Conservation (phyloP, 2,888 invertebrate genomes). For the Cosmopolites sordidus region DNA sequence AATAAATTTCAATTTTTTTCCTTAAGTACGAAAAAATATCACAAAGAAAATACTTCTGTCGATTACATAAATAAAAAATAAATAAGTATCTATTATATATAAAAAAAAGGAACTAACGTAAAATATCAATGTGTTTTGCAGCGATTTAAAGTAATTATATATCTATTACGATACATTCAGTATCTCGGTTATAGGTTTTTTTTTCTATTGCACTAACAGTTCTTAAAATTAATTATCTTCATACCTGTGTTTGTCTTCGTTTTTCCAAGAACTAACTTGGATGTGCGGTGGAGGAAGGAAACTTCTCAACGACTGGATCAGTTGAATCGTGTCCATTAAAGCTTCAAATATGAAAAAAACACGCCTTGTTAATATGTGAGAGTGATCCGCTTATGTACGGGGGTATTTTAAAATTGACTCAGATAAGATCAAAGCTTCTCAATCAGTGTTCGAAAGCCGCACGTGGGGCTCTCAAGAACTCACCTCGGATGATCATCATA, state of each 20-base stretch:
- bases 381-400: too few species aligned
- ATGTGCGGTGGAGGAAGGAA: conserved; percentile 84
- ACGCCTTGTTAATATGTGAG: too few species aligned
- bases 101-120: conserved; percentile 13
- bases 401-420: conserved; percentile 22
- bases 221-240: conserved; percentile 38
- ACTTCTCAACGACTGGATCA: conserved; percentile 79
- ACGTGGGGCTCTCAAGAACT: conserved; percentile 40
- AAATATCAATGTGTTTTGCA: conserved; percentile 8
- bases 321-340: conserved; percentile 78
- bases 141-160: too few species aligned
- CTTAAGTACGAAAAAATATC: conserved; percentile 24
- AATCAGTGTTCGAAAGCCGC: conserved; percentile 40
- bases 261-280: conserved; percentile 86
- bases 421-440: conserved; percentile 44
- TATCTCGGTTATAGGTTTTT: too few species aligned
- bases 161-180: too few species aligned
- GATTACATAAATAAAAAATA: conserved; percentile 10
- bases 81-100: conserved; percentile 1
- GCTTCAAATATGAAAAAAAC: conserved; percentile 52
- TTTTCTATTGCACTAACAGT: background rate
- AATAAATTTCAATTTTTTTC: background rate
- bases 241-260: conserved; percentile 67
- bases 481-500: conserved; percentile 41
- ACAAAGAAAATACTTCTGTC: conserved; percentile 20